Conservation (phyloP, 2,797 vertebrate genomes). For the Sternarchorhynchus goeldii region DNA sequence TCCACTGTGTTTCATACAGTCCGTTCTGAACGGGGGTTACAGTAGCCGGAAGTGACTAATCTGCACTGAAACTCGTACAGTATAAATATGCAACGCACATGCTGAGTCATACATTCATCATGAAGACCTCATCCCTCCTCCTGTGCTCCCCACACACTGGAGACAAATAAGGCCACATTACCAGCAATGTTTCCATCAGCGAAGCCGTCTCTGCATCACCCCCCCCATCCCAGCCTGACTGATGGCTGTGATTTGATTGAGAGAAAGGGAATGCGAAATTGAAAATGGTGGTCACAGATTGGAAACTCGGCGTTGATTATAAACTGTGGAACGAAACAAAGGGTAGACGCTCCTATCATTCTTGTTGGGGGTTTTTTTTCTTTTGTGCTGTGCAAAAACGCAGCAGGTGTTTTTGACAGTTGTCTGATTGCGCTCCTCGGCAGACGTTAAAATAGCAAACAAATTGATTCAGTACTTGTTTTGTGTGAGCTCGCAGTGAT, state of each 20-base stretch:
- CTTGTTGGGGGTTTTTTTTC: slow-evolving; percentile 55
- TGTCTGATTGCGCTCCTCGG: slow-evolving; percentile 78
- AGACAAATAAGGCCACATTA: slow-evolving; percentile 76
- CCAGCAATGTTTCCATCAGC: slow-evolving; percentile 77
- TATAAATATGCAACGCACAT: background rate
- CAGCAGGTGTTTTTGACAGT: slow-evolving; percentile 80
- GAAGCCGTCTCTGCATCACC: slow-evolving; percentile 56
- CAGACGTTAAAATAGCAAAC: slow-evolving; percentile 81
- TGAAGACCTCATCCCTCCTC: slow-evolving; percentile 36
- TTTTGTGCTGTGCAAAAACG: slow-evolving; percentile 56
- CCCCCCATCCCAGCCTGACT: slow-evolving; percentile 70
- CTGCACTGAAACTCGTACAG: too few species aligned
- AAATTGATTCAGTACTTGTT: slow-evolving; percentile 67
- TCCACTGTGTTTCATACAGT: background rate
- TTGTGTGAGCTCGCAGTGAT: slow-evolving; percentile 52
- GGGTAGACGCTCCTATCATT: slow-evolving; percentile 62
- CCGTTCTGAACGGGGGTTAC: background rate
- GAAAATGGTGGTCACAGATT: slow-evolving; percentile 79
- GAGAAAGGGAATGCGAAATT: slow-evolving; percentile 80
- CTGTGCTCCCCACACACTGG: slow-evolving; percentile 48
- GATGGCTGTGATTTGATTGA: slow-evolving; percentile 81
- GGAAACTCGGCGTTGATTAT: slow-evolving; percentile 80
- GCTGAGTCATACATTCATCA: background rate
- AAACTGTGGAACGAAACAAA: slow-evolving; percentile 76
- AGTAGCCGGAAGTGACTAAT: background rate